Percentiles rank a stretch among this genome's conserved stretches.
Evolutionary conservation across 2,797 vertebrate species (phyloP).

Genomic region (Mastacembelus armatus): DNA sequence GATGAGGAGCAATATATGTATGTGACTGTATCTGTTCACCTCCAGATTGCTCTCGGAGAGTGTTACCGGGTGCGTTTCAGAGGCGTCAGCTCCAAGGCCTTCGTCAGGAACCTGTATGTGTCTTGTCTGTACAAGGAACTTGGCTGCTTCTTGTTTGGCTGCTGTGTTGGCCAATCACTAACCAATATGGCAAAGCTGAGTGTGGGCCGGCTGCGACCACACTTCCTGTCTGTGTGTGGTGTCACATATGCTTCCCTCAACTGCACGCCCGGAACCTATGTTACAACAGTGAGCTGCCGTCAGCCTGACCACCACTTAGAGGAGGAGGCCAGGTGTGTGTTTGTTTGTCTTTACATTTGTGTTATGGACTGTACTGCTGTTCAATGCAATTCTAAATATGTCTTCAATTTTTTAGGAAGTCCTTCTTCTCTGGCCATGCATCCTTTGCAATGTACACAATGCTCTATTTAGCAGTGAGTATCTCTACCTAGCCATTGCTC

Average conservation of each 20-base stretch:
- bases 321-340: conserved; percentile 77
- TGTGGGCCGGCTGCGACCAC: conserved; percentile 75
- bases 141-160: conserved; percentile 80
- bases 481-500: neutral
- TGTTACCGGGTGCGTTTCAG: conserved; percentile 64
- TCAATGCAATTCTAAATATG: conserved; percentile 22
- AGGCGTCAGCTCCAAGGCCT: conserved; percentile 58
- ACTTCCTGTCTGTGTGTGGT: conserved; percentile 80
- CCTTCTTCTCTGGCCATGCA: conserved; percentile 82
- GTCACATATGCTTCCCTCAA: conserved; percentile 71
- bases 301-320: conserved; percentile 45
- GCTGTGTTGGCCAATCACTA: conserved; percentile 74
- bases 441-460: conserved; percentile 82
- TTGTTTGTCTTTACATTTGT: neutral
- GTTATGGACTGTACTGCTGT: neutral
- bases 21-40: neutral
- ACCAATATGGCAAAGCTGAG: conserved; percentile 82
- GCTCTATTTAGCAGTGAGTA: conserved; percentile 83
- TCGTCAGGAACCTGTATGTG: conserved; percentile 71
- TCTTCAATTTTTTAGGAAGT: conserved; percentile 74
- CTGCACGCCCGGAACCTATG: conserved; percentile 72
- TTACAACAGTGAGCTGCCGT: conserved; percentile 70
- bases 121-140: conserved; percentile 79
- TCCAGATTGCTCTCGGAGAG: conserved; percentile 78
- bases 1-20: neutral